Percentiles rank a stretch among this genome's conserved stretches.
These are phyloP conservation scores for Sebastes flavidus DNA, from an alignment of 2,797 vertebrate species.

Conservation along the genomic window DNA sequence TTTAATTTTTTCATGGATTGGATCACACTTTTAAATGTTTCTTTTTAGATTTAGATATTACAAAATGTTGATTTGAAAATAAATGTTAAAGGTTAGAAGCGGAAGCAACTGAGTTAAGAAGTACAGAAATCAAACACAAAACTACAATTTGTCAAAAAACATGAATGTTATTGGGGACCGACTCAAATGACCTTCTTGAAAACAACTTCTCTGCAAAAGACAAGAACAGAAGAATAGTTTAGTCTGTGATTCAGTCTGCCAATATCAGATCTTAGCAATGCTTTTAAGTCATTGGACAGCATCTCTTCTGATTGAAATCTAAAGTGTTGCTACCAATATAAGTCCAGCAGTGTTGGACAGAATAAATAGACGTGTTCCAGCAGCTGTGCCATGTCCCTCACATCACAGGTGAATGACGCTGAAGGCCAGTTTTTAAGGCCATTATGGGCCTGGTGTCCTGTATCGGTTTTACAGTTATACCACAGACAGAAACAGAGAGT, in stretches of 20 bases:
- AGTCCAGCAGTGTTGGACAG: neutral
- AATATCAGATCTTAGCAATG: neutral
- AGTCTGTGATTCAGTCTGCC: neutral
- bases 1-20: too few species aligned
- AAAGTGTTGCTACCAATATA: neutral
- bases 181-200: neutral
- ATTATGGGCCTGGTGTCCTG: slow-evolving; percentile 15
- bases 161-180: neutral
- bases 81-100: neutral
- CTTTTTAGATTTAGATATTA: too few species aligned
- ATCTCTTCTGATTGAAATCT: neutral
- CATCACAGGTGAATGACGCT: slow-evolving; percentile 26
- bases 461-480: slow-evolving; percentile 51
- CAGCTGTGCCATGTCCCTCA: slow-evolving; percentile 14
- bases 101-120: neutral
- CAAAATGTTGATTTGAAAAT: neutral
- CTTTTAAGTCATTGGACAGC: too few species aligned
- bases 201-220: neutral
- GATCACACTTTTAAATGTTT: neutral
- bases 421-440: slow-evolving; percentile 38
- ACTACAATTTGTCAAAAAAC: neutral
- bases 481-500: slow-evolving; percentile 57
- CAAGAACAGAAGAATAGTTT: neutral
- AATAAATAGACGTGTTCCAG: neutral
- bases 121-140: neutral